Evolutionary conservation across 1,140 invertebrate species (phyloP).

Genomic region (Ruditapes philippinarum): DNA sequence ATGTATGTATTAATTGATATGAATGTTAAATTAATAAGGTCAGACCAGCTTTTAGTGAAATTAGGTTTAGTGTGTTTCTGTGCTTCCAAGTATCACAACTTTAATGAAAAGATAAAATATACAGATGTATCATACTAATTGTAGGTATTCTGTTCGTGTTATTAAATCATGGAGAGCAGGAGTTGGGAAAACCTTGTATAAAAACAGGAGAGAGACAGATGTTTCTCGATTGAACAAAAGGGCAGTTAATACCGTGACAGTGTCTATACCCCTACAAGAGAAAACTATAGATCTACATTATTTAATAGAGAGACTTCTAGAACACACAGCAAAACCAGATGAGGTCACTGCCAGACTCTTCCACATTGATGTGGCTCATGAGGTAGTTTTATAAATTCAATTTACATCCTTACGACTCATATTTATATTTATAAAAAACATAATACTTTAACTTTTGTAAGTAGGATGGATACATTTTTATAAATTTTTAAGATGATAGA

Average conservation of each 20-base stretch:
- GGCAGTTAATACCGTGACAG: not conserved
- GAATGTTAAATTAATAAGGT: not conserved
- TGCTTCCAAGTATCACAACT: not conserved
- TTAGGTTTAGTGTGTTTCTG: not conserved
- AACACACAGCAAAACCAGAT: conserved; percentile 58
- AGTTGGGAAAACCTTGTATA: conserved; percentile 77
- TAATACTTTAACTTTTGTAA: not conserved
- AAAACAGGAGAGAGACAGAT: conserved; percentile 64
- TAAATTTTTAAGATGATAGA: not conserved
- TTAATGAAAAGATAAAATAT: too few relatives aligned
- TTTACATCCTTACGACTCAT: too few relatives aligned
- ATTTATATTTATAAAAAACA: too few relatives aligned
- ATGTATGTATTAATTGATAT: too few relatives aligned
- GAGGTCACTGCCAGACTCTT: conserved; percentile 68
- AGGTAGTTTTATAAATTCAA: too few relatives aligned
- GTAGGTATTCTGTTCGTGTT: conserved; percentile 74
- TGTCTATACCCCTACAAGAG: conserved; percentile 73
- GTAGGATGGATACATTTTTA: not conserved
- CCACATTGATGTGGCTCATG: conserved; percentile 79
- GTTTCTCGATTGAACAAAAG: conserved; percentile 2
- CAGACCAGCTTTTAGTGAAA: not conserved
- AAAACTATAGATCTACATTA: conserved; percentile 59
- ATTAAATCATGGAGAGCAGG: conserved; percentile 77
- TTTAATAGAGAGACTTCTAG: conserved; percentile 64
- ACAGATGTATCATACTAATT: not conserved